A percentile compares a stretch with the other conserved stretches of the same genome.
Conservation (phyloP, 2,888 invertebrate species). For the Torymus tubicola region DNA sequence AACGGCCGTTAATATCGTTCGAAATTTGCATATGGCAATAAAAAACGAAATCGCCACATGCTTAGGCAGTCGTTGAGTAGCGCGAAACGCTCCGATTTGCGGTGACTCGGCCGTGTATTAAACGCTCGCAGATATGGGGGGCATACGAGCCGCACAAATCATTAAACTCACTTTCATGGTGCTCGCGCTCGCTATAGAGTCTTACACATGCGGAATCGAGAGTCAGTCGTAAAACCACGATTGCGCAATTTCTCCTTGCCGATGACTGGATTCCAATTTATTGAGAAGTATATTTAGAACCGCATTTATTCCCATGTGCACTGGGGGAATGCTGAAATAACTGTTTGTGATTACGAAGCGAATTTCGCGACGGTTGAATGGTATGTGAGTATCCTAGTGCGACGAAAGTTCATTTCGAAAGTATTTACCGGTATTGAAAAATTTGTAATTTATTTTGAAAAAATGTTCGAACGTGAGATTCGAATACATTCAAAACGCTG, state of each 20-base stretch:
- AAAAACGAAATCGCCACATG: no score
- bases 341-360: no score
- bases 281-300: not conserved
- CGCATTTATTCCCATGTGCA: not conserved
- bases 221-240: conserved; percentile 10
- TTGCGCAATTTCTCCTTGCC: conserved; percentile 37
- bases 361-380: no score
- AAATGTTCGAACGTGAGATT: no score
- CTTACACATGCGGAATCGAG: not conserved
- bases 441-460: no score
- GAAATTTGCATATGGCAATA: conserved; percentile 9
- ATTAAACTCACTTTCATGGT: conserved; percentile 32
- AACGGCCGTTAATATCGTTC: not conserved
- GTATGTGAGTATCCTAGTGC: no score
- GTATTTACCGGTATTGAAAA: no score
- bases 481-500: no score
- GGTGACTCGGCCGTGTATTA: conserved; percentile 1
- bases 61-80: no score
- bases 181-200: not conserved
- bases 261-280: conserved; percentile 34
- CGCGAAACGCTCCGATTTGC: conserved; percentile 21
- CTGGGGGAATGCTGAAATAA: not conserved
- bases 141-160: conserved; percentile 16
- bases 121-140: conserved; percentile 8
- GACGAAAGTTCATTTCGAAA: no score